Percentiles rank a stretch among this genome's conserved stretches.
phyloP scores from a whole-genome alignment of 2,113 vertebrate genomes.

The Tricholaema leucomelas region DNA sequence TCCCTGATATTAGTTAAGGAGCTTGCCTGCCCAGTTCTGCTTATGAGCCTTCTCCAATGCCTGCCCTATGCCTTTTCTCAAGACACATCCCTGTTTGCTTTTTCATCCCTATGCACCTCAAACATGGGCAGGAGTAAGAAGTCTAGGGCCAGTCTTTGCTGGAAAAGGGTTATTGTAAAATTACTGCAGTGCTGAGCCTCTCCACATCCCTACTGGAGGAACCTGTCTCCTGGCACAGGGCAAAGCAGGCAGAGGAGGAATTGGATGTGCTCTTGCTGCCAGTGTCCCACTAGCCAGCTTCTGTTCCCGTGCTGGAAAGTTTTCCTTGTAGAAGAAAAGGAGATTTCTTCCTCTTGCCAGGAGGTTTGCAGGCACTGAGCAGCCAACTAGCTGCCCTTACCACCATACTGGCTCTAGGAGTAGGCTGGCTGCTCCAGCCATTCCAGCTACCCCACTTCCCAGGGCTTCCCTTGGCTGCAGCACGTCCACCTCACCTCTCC shows the following conservation, averaged over 20 bases:
- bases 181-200: not conserved
- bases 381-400: not conserved
- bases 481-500: rapidly evolving
- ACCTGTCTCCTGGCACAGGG: rapidly evolving
- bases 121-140: not conserved
- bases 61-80: not conserved
- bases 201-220: not conserved
- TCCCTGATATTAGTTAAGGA: not conserved
- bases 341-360: not conserved
- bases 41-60: rapidly evolving
- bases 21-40: not conserved
- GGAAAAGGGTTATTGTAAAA: not conserved
- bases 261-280: not conserved
- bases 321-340: not conserved
- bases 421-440: rapidly evolving
- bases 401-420: rapidly evolving
- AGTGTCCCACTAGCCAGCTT: not conserved
- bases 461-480: rapidly evolving
- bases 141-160: not conserved
- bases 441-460: not conserved
- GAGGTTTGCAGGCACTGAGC: not conserved
- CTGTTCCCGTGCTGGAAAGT: not conserved
- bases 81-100: not conserved
- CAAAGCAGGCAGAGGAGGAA: not conserved
- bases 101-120: not conserved